phyloP scores from a whole-genome alignment of 2,113 vertebrate species.

The Dryoscopus gambensis region DNA sequence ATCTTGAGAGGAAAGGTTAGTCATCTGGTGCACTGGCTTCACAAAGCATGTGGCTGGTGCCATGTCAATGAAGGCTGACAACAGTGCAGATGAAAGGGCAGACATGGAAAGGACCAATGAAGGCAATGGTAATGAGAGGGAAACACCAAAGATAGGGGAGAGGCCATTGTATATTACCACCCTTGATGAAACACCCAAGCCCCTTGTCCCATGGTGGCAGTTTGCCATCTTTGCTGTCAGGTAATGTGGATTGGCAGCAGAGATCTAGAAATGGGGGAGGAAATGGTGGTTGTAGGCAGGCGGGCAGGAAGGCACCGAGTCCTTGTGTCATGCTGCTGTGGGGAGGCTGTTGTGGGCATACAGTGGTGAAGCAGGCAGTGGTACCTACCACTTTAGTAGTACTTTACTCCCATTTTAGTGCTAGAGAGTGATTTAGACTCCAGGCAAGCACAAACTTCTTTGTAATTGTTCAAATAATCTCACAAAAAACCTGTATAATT shows the following conservation, averaged over 20 bases:
- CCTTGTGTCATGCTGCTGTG: not conserved
- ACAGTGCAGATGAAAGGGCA: not conserved
- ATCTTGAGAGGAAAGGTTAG: not conserved
- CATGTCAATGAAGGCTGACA: rapidly evolving
- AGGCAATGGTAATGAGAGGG: not conserved
- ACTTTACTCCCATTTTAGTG: not conserved
- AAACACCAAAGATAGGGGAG: not conserved
- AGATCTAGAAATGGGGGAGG: not conserved
- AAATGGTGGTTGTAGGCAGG: not conserved
- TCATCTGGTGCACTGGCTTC: not conserved
- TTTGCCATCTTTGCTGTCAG: not conserved
- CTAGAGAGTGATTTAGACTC: not conserved
- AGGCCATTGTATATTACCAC: not conserved
- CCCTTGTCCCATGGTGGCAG: not conserved
- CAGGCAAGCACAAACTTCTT: not conserved
- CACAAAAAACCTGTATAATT: not conserved
- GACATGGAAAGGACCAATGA: not conserved
- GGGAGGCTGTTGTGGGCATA: not conserved
- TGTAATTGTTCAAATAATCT: not conserved
- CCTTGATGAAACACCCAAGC: not conserved
- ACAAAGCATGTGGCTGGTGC: not conserved
- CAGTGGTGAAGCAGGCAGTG: not conserved
- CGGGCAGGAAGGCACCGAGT: not conserved
- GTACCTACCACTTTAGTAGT: not conserved
- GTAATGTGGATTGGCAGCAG: not conserved